These are phyloP conservation scores for Polyommatus icarus DNA, from an alignment of 2,888 invertebrate species.

Conservation along the genomic window DNA sequence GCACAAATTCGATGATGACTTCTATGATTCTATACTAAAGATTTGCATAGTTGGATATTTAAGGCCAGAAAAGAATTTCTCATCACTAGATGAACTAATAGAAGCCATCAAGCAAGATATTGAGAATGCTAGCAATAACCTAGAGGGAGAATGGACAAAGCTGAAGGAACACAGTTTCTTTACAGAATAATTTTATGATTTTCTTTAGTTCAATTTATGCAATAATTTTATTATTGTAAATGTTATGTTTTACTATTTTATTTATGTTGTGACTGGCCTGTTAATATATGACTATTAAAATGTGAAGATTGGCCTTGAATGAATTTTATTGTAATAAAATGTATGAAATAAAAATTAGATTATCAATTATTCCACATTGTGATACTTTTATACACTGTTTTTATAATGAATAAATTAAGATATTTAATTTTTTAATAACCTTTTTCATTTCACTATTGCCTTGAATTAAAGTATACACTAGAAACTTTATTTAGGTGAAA, in stretches of 20 bases:
- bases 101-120: slow-evolving; percentile 90
- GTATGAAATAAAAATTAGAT: slow-evolving; percentile 18
- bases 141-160: slow-evolving; percentile 74
- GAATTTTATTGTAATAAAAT: slow-evolving; percentile 8
- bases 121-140: slow-evolving; percentile 79
- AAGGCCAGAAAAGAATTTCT: slow-evolving; percentile 91
- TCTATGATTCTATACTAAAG: slow-evolving; percentile 91
- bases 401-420: slow-evolving; percentile 30
- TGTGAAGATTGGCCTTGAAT: background rate
- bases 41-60: slow-evolving; percentile 91
- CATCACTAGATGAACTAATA: slow-evolving; percentile 87
- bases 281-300: background rate
- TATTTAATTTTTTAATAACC: background rate
- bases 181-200: slow-evolving; percentile 35
- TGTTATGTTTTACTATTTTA: slow-evolving; percentile 35
- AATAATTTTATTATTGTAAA: slow-evolving; percentile 17
- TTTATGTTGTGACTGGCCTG: slow-evolving; percentile 35
- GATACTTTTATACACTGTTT: slow-evolving; percentile 46
- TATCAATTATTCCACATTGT: slow-evolving; percentile 42
- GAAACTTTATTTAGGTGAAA: background rate
- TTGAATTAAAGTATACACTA: background rate
- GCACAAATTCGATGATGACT: slow-evolving; percentile 89
- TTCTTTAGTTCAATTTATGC: slow-evolving; percentile 26
- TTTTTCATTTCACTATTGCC: background rate
- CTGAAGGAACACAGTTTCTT: slow-evolving; percentile 81